Evolutionary conservation across 1,140 invertebrate species (phyloP).

Genomic region (Eueides isabella): DNA sequence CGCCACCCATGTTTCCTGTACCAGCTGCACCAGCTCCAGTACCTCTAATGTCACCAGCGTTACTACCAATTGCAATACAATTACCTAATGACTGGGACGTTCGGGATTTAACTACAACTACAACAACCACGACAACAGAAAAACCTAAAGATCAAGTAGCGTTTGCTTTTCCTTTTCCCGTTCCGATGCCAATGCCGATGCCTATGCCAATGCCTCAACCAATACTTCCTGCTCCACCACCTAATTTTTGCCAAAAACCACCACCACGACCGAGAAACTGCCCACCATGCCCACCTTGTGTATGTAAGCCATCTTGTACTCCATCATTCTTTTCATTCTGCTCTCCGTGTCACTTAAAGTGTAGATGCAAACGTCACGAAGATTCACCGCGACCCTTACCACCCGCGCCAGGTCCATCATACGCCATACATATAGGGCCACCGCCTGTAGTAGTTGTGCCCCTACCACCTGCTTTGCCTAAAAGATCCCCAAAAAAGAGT

Average conservation of each 20-base stretch:
- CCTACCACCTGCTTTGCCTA: constrained; percentile 21
- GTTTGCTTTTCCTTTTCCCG: constrained; percentile 32
- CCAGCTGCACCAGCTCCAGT: constrained; percentile 38
- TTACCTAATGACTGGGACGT: background rate
- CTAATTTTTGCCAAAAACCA: constrained; percentile 25
- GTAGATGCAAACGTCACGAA: constrained; percentile 55
- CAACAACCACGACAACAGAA: constrained; percentile 44
- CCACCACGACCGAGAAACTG: constrained; percentile 42
- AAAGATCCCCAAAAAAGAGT: constrained; percentile 17
- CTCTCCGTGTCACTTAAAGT: constrained; percentile 65
- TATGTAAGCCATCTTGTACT: constrained; percentile 61
- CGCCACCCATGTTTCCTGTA: constrained; percentile 39
- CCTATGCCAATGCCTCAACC: constrained; percentile 48
- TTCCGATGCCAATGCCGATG: constrained; percentile 32
- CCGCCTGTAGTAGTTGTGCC: constrained; percentile 33
- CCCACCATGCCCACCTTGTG: constrained; percentile 64
- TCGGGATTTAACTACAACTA: constrained; percentile 27
- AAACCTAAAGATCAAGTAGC: constrained; percentile 3
- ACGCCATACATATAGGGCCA: constrained; percentile 28
- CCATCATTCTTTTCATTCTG: constrained; percentile 70
- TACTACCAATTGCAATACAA: constrained; percentile 4
- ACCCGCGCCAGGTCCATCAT: background rate
- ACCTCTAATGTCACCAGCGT: constrained; percentile 28
- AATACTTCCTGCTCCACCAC: background rate
- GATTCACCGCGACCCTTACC: constrained; percentile 47